These are phyloP conservation scores for Astropecten irregularis DNA, from an alignment of 53 echinoderm and acorn worm genomes.

Conservation along the genomic window DNA sequence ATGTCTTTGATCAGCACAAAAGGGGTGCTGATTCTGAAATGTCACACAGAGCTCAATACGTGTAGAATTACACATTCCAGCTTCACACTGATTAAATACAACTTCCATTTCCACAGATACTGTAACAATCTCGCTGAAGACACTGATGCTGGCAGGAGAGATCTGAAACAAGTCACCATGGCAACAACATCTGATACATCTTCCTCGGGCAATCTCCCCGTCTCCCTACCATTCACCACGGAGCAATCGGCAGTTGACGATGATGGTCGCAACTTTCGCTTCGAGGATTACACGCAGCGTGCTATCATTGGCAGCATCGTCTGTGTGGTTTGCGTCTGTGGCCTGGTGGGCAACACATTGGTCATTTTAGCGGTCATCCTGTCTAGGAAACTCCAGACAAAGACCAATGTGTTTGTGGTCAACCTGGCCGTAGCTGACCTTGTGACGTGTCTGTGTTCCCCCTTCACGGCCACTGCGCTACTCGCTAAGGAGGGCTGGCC, in stretches of 20 bases:
- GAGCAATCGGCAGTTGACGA: background rate
- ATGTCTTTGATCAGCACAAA: too few relatives aligned
- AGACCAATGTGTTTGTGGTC: slow-evolving; percentile 48
- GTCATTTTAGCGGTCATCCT: slow-evolving; percentile 32
- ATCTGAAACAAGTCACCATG: background rate
- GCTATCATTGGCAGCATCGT: slow-evolving; percentile 4
- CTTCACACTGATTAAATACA: too few relatives aligned
- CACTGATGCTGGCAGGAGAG: background rate
- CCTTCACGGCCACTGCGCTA: slow-evolving; percentile 31
- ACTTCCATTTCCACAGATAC: background rate
- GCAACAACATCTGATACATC: background rate
- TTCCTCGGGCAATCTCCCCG: background rate
- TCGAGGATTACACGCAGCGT: slow-evolving; percentile 16
- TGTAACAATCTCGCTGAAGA: background rate
- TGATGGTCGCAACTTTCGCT: background rate
- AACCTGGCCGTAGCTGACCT: slow-evolving; percentile 49
- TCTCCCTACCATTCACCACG: background rate
- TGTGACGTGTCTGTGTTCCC: slow-evolving; percentile 13
- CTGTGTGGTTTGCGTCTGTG: background rate
- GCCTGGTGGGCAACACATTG: slow-evolving; percentile 31
- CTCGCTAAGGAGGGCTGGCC: slow-evolving; percentile 18
- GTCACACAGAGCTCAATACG: too few relatives aligned
- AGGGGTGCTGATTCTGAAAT: too few relatives aligned
- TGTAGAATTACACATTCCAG: too few relatives aligned
- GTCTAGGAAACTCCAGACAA: slow-evolving; percentile 30